phyloP scores from a whole-genome alignment of 2,113 vertebrate genomes.

The Pogona vitticeps region DNA sequence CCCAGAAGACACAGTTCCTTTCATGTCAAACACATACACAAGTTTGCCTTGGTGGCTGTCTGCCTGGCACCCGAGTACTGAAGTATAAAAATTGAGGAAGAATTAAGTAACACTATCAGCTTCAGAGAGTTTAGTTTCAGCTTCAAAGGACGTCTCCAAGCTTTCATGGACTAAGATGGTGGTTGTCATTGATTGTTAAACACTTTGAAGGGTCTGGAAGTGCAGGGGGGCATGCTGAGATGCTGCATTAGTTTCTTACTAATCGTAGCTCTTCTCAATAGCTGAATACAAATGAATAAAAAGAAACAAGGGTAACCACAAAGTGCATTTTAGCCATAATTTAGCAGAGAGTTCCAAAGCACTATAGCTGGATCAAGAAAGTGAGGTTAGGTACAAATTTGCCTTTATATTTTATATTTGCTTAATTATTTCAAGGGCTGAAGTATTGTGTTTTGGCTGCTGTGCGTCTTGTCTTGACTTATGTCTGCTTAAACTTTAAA shows the following conservation, averaged over 20 bases:
- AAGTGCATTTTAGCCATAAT: background rate
- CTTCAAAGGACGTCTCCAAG: conserved; percentile 12
- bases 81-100: background rate
- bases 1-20: no score
- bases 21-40: background rate
- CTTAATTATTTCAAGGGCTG: background rate
- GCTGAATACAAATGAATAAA: conserved; percentile 17
- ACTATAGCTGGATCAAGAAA: background rate
- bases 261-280: background rate
- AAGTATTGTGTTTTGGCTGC: background rate
- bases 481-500: no score
- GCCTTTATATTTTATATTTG: no score
- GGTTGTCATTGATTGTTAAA: conserved; percentile 11
- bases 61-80: background rate
- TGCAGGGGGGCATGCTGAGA: background rate
- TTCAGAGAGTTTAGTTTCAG: background rate
- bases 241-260: background rate
- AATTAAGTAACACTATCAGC: background rate
- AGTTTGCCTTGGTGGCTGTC: background rate
- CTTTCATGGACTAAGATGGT: conserved; percentile 11
- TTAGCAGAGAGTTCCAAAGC: background rate
- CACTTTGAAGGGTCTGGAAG: conserved; percentile 11
- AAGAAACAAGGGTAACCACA: background rate
- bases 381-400: background rate
- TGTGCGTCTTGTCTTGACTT: background rate